These are phyloP conservation scores for Aurelia aurita DNA, from an alignment of 30 jellyfish, hydroid and myxozoan genomes.

Conservation along the genomic window DNA sequence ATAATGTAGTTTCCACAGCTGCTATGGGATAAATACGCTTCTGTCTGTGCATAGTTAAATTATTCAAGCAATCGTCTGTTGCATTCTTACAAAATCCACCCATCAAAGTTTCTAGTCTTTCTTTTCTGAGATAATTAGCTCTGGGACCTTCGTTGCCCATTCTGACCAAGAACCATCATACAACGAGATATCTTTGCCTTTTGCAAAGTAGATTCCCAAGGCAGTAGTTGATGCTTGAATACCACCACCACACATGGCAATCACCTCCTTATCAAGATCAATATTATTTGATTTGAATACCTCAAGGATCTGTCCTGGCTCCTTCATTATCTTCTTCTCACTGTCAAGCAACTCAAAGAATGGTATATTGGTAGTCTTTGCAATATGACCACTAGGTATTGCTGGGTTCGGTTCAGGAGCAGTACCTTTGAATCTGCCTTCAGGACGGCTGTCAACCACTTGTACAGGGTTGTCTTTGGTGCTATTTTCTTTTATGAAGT, in stretches of 20 bases:
- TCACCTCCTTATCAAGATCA: constrained; percentile 62
- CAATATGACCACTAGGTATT: constrained; percentile 80
- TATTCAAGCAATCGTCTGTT: too few relatives aligned
- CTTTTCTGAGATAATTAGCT: constrained; percentile 53
- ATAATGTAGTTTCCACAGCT: too few relatives aligned
- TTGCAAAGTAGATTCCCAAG: constrained; percentile 31
- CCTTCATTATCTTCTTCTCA: constrained; percentile 54
- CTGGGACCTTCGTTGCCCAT: constrained; percentile 76
- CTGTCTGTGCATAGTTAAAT: too few relatives aligned
- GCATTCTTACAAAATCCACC: too few relatives aligned
- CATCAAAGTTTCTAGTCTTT: neutral
- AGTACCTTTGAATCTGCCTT: constrained; percentile 72
- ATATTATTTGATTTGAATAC: constrained; percentile 53
- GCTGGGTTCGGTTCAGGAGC: constrained; percentile 85
- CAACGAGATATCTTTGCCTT: constrained; percentile 49
- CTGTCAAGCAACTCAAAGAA: constrained; percentile 39
- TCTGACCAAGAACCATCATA: constrained; percentile 82
- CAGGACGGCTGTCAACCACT: constrained; percentile 76
- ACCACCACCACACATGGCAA: constrained; percentile 75
- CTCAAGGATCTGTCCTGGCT: constrained; percentile 40
- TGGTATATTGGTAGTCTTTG: constrained; percentile 61
- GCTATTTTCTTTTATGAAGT: constrained; percentile 69
- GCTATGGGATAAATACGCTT: too few relatives aligned
- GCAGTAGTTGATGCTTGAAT: constrained; percentile 60
- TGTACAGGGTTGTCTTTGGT: constrained; percentile 45